Evolutionary conservation across 2,888 invertebrate genomes (phyloP).

Genomic region (Peribatodes rhomboidaria): DNA sequence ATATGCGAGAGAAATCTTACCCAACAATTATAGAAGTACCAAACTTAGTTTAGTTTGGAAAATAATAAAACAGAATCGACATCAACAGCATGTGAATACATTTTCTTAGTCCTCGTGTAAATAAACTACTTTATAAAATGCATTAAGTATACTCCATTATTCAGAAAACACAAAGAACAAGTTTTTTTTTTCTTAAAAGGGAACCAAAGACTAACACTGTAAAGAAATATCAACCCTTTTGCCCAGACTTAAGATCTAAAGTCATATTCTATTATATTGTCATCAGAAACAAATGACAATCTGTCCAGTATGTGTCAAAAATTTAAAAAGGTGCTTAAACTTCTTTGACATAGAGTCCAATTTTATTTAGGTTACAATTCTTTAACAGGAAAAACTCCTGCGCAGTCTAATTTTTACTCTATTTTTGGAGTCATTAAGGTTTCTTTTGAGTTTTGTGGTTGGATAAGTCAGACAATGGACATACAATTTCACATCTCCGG

Average conservation of each 20-base stretch:
- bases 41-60: no score
- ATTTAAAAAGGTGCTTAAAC: conserved; percentile 33
- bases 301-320: conserved; percentile 18
- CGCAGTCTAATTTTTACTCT: conserved; percentile 26
- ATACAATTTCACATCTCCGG: conserved; percentile 67
- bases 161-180: conserved; percentile 54
- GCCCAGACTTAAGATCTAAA: conserved; percentile 15
- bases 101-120: neutral
- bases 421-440: conserved; percentile 33
- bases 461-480: conserved; percentile 57
- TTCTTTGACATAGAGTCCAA: neutral
- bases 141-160: conserved; percentile 36
- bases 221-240: conserved; percentile 31
- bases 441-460: conserved; percentile 17
- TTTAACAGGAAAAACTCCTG: conserved; percentile 22
- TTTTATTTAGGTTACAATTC: conserved; percentile 23
- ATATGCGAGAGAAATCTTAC: no score
- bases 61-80: no score
- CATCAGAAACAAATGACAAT: conserved; percentile 26
- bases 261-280: conserved; percentile 1
- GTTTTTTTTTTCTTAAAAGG: neutral
- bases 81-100: no score
- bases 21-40: no score
- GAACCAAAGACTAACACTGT: conserved; percentile 49
- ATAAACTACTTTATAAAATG: conserved; percentile 14